Base-by-base conservation (phyloP, 2,113 vertebrate species). In the Nanorana parkeri region DNA sequence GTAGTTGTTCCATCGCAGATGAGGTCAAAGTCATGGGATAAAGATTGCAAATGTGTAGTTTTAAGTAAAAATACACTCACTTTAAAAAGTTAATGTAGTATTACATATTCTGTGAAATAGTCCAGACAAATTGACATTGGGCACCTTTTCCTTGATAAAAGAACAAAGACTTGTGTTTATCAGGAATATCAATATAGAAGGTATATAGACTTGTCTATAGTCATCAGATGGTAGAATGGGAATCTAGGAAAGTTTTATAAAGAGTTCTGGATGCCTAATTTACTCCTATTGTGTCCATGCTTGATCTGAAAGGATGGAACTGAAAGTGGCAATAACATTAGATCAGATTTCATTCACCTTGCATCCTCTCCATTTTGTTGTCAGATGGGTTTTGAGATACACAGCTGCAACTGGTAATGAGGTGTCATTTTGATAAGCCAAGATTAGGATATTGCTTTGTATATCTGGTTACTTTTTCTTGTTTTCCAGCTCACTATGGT, bases 381-480 rank as follows among this genome's bases (percentile, higher is more conserved):
- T 55, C 68, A 81, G 68, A 63, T 64, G 32, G 52, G 0, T 21
- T 68, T 29, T 1, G 55, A 60, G 29, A 63, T 80, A 28, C 68
- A 41, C 64, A 80, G 78, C 78, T 80, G 78, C 52, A 29, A 21
- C 56, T 63, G 21, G 58, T 71, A 72, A 72, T 72, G 47, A 73
- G 68, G 68, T 81, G 68, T 67, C 65, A 79, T 23, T 58, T 29
- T 79, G 77, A 55, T 13, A 8, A 58, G 16, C 52, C 54, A 15
- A 54, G 15, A 68, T 68, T 36, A 55, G 52, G 51, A 11, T 47
- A 47, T 47, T 47, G 13, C 41, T 47, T 47, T 47, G 8, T 47
- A 47, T 47, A 47, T 47, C 41, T 47, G 41, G 41, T 47, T 47
- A 11, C 13, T 13, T 47, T 47, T 47, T 47, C 41, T 47, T 47